Evolutionary conservation across 2,113 vertebrate species (phyloP).

Genomic region (Camelus dromedarius): DNA sequence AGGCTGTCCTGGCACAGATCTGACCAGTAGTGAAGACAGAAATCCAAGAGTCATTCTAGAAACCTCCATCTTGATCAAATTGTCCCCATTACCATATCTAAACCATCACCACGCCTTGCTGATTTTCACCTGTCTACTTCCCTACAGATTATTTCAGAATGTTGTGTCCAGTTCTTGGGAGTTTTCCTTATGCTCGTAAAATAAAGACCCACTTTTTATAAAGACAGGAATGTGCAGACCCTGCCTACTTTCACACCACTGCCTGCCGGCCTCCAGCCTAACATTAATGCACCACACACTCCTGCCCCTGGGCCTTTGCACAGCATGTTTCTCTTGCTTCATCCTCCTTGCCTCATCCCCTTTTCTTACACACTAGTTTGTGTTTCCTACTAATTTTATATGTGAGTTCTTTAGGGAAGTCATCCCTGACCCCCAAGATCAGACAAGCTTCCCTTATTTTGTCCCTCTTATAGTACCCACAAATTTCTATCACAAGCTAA

Average conservation of each 20-base stretch:
- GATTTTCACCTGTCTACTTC: background rate
- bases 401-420: background rate
- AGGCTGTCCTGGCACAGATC: no score
- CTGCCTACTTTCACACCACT: background rate
- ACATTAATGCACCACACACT: background rate
- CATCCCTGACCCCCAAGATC: background rate
- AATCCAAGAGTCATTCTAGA: background rate
- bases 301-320: background rate
- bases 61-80: background rate
- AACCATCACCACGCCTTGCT: background rate
- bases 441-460: background rate
- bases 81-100: background rate
- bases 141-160: background rate
- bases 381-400: background rate
- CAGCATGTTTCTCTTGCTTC: background rate
- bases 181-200: background rate
- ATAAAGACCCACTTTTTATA: background rate
- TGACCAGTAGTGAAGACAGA: background rate
- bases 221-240: background rate
- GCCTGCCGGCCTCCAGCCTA: background rate
- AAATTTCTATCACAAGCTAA: background rate
- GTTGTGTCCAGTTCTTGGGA: background rate
- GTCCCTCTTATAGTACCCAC: background rate
- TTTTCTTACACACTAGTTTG: background rate
- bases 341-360: background rate